These are phyloP conservation scores for Chlorospingus semifuscus DNA, from an alignment of 2,797 vertebrate genomes.

Conservation along the genomic window DNA sequence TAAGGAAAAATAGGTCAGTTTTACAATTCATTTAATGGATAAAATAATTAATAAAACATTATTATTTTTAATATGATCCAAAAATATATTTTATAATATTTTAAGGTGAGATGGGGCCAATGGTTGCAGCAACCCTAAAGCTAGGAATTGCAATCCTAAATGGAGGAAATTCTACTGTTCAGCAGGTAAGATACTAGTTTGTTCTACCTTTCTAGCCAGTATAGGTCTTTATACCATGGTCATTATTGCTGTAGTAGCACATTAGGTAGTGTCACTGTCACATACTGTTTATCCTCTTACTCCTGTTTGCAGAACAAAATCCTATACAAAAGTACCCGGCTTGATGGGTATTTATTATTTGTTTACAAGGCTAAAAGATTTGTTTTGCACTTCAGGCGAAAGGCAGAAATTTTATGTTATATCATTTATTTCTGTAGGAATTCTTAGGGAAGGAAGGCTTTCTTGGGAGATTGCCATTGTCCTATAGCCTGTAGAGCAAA, in stretches of 20 bases:
- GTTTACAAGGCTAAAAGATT: neutral
- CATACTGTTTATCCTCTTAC: neutral
- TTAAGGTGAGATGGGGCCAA: slow-evolving; percentile 92
- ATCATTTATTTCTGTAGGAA: neutral
- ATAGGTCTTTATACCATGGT: neutral
- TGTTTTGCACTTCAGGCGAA: neutral
- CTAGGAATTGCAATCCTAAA: slow-evolving; percentile 94
- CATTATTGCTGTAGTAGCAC: neutral
- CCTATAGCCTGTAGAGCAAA: neutral
- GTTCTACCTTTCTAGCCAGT: neutral
- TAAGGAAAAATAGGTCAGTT: neutral
- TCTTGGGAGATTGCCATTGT: neutral
- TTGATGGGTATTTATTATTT: neutral
- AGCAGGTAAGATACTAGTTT: slow-evolving; percentile 81
- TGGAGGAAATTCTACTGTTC: slow-evolving; percentile 94
- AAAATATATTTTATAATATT: neutral
- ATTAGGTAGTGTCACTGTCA: neutral
- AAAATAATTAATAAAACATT: neutral
- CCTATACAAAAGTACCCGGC: neutral
- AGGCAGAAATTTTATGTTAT: neutral
- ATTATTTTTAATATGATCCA: neutral
- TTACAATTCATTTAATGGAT: neutral
- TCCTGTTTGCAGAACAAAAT: neutral
- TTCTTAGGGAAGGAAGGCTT: neutral
- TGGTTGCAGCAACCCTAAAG: slow-evolving; percentile 95